Conservation (phyloP, 2,113 vertebrate genomes). For the Anarrhichthys ocellatus region DNA sequence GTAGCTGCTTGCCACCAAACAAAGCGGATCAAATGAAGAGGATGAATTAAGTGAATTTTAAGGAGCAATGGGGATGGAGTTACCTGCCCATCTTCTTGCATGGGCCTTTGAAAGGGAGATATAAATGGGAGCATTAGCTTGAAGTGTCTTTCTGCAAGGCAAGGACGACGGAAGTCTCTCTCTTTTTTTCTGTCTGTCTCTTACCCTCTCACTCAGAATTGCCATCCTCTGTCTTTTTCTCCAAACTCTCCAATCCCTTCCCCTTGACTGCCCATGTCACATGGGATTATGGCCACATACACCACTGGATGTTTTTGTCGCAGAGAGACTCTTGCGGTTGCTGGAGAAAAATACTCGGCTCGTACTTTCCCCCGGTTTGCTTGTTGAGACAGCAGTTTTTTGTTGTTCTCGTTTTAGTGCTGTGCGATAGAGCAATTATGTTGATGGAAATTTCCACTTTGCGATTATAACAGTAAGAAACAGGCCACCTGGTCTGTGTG, state of each 20-base stretch:
- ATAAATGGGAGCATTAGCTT: slow-evolving; percentile 55
- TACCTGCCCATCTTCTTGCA: slow-evolving; percentile 22
- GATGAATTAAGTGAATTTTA: slow-evolving; percentile 30
- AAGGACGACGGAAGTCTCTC: slow-evolving; percentile 26
- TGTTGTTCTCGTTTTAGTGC: slow-evolving; percentile 32
- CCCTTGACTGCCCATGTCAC: slow-evolving; percentile 77
- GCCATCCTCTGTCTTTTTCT: slow-evolving; percentile 69
- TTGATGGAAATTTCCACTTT: slow-evolving; percentile 34
- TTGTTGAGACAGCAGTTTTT: slow-evolving; percentile 58
- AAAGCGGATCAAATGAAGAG: slow-evolving; percentile 34
- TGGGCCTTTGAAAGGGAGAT: slow-evolving; percentile 34
- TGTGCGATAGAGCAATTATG: slow-evolving; percentile 21
- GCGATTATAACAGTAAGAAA: slow-evolving; percentile 15
- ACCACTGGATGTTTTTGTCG: slow-evolving; percentile 70
- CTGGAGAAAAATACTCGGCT: slow-evolving; percentile 55
- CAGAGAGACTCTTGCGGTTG: slow-evolving; percentile 61
- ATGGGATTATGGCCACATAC: slow-evolving; percentile 75
- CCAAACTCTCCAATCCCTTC: slow-evolving; percentile 73
- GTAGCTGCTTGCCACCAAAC: slow-evolving; percentile 18
- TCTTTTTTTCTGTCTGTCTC: slow-evolving; percentile 34
- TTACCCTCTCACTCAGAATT: slow-evolving; percentile 36
- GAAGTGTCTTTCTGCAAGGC: slow-evolving; percentile 35
- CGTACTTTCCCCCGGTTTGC: slow-evolving; percentile 18
- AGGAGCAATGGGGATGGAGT: neutral
- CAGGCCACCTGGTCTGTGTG: slow-evolving; percentile 3